Conservation (phyloP, 2,888 invertebrate species). For the Pseudolycoriella hygida region DNA sequence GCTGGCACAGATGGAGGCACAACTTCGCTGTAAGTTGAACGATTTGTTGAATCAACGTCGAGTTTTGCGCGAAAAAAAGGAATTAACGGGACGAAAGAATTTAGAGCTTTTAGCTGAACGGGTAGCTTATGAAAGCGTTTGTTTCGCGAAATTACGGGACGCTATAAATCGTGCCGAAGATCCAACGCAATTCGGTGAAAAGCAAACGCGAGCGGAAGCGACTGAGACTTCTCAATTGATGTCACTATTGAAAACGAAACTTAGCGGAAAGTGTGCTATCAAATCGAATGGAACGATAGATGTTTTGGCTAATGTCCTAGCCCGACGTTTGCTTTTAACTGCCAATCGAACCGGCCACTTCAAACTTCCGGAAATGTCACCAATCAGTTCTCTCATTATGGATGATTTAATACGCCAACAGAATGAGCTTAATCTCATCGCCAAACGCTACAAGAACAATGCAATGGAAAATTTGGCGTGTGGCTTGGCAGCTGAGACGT, state of each 20-base stretch:
- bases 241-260: slow-evolving; percentile 48
- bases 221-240: slow-evolving; percentile 62
- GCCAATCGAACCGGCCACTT: slow-evolving; percentile 17
- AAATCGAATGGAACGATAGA: slow-evolving; percentile 37
- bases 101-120: slow-evolving; percentile 60
- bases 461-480: slow-evolving; percentile 52
- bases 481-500: slow-evolving; percentile 48
- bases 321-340: slow-evolving; percentile 44
- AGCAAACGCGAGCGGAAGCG: slow-evolving; percentile 48
- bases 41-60: slow-evolving; percentile 51
- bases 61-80: slow-evolving; percentile 44
- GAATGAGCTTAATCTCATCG: slow-evolving; percentile 40
- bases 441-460: slow-evolving; percentile 45
- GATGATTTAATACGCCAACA: slow-evolving; percentile 34
- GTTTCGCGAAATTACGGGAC: slow-evolving; percentile 49
- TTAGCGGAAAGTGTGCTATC: slow-evolving; percentile 34
- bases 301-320: slow-evolving; percentile 56
- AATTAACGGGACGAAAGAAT: slow-evolving; percentile 47
- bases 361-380: slow-evolving; percentile 33
- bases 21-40: slow-evolving; percentile 47
- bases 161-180: slow-evolving; percentile 41
- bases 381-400: slow-evolving; percentile 28
- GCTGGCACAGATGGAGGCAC: slow-evolving; percentile 44
- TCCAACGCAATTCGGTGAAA: slow-evolving; percentile 36
- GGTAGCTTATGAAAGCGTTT: slow-evolving; percentile 61